Base-by-base conservation (phyloP, 2,888 invertebrate species). In the Hemithea aestivaria region DNA sequence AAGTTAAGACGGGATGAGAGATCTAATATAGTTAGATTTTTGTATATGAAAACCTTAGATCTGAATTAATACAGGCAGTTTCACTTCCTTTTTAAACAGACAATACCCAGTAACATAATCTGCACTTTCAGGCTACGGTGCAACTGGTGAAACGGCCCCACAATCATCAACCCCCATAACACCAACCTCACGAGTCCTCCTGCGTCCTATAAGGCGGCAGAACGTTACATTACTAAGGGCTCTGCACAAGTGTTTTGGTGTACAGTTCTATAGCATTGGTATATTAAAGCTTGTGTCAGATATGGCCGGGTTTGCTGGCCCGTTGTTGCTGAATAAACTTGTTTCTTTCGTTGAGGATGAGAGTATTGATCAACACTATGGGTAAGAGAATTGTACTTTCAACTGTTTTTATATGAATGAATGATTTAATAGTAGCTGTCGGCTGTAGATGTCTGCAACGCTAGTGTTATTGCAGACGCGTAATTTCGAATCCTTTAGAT, bases 221-320 rank as follows among this genome's bases (percentile, higher is more conserved):
- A 87, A 87, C 48, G 82, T 87, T 3, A 89, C 92, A 0, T 65
- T 96, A 6, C 68, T 95, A 0, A 87, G 89, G 57, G 92, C 93
- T 0, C 74, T 96, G 27, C 93, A 95, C 68, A 85, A 84, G 40
- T 91, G 92, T 57, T 96, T 95, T 67, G 95, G 95, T 26, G 65
- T 90, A 35, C 92, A 95, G 65, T 97, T 96, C 82, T 96, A 96
- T 66, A 89, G 91, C 25, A 91, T 97, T 57, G 97, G 96, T 20
- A 63, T 96, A 37, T 74, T 97, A 7, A 95, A 96, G 73, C 88
- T 99, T 26, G 66, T 93, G 3, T 92, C 95, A 0, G 98, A 99
- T 67, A 89, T 90, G 60, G 88, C 94, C 1, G 93, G 93, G 1
- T 99, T 99, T 81, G 93, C 93, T 10, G 96, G 96, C 0, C 99